Evolutionary conservation across 1,140 invertebrate genomes (phyloP), one percentile per base, ranked within the genome.

Genomic region (Brachionus paranguensis): DNA sequence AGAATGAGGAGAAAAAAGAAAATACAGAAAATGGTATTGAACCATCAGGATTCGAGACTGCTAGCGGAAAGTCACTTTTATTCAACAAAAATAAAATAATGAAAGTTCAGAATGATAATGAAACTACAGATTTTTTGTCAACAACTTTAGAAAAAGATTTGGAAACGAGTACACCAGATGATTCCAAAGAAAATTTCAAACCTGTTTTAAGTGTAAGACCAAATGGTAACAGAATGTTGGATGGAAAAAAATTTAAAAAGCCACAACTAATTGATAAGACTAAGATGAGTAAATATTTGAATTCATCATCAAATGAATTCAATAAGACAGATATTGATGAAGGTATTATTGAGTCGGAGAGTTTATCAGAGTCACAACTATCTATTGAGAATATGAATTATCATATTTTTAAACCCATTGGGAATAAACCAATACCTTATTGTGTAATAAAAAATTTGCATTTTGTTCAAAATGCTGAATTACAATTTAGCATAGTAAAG

Each of bases 191-290:
- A 72, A 37, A 72, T 41, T 72, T 72, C 2, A 72, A 17, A 17
- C 12, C 33, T 12, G 10, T 24, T 43, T 12, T 43, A 0, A 45
- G 8, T 41, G n/a, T 43, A 43, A 72, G 20, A 43, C 41, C 68
- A n/a, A 72, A 3, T 72, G 33, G 12, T 24, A 72, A 72, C 17
- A 11, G 68, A 43, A 41, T 72, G 33, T 20, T 76, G 17, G 72
- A 76, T 27, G 72, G 72, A 14, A 76, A 76, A 76, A 76, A 76
- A 50, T 76, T 76, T 20, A 76, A 76, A 50, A 47, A 45, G 50
- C 72, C 72, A n/a, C 72, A 76, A 76, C 14, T 76, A 29, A 14
- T 76, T 14, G 72, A 76, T 50, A 76, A 76, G 29, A 50, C 6
- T 14, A 76, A 76, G 27, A 27, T 76, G 24, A 76, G 29, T n/a